phyloP scores from a whole-genome alignment of 2,888 invertebrate species.

The Caenorhabditis sinica region DNA sequence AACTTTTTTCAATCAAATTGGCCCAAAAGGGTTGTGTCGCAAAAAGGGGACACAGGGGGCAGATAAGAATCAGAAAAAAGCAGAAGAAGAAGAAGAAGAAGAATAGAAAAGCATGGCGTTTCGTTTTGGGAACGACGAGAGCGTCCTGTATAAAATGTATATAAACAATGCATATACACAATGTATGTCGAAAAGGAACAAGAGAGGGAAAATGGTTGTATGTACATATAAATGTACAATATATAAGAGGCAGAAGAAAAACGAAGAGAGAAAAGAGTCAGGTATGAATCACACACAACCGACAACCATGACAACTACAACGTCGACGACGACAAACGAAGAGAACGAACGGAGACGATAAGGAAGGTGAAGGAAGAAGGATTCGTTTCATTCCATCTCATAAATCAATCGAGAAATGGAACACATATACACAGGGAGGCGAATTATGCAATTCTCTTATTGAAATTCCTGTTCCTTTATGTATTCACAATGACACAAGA shows the following conservation, averaged over 20 bases:
- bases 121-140: slow-evolving; percentile 10
- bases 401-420: slow-evolving; percentile 44
- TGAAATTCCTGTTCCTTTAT: slow-evolving; percentile 33
- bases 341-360: slow-evolving; percentile 10
- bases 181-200: slow-evolving; percentile 8
- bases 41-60: neutral
- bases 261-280: slow-evolving; percentile 8
- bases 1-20: slow-evolving; percentile 6
- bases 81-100: no score
- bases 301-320: slow-evolving; percentile 40
- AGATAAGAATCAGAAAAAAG: slow-evolving; percentile 38
- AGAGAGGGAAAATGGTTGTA: slow-evolving; percentile 27
- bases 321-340: neutral
- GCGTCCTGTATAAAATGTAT: slow-evolving; percentile 29
- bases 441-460: slow-evolving; percentile 41
- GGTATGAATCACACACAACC: slow-evolving; percentile 33
- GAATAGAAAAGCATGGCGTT: slow-evolving; percentile 7
- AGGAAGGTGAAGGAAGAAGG: slow-evolving; percentile 4
- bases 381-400: slow-evolving; percentile 34
- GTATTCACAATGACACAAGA: slow-evolving; percentile 11
- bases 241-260: neutral
- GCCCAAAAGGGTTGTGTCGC: no score
- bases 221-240: slow-evolving; percentile 42
- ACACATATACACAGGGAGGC: slow-evolving; percentile 16
- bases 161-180: slow-evolving; percentile 27